Base-by-base conservation (phyloP, 64 coral and sea anemone species). In the Montipora foliosa region DNA sequence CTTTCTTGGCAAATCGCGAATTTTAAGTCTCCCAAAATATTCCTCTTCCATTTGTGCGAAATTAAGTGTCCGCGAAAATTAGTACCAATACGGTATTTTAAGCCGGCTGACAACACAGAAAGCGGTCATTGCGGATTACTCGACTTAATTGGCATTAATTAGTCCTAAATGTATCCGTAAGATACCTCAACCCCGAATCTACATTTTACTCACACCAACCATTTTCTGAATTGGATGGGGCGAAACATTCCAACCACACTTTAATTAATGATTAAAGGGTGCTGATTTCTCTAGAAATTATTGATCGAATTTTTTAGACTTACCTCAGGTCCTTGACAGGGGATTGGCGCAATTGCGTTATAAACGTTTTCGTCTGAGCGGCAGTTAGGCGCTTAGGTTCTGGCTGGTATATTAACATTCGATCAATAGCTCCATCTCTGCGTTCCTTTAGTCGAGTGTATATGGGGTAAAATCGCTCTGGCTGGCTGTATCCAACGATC, bases 401-500 rank as follows among this genome's bases (percentile, higher is more conserved):
- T 12, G 80, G 80, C 44, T 64, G 80, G 49, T 62, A 83, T 58
- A 64, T 66, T 12, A 83, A 50, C 64, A 87, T 47, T 44, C 66
- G 15, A 64, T 87, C 64, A 69, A 87, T 62, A 50, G 83, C 83
- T 19, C 83, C 83, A 29, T 74, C 83, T 73, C 69, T 50, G 44
- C 83, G 19, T 48, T 87, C 67, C 67, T 71, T 87, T 48, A 87
- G 60, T 15, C 16, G 69, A 44, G 44, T 48, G 67, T 87, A 87
- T 3, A 72, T 20, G 13, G 83, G 83, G 15, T 49, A 87, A 50
- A 87, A 72, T 70, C 83, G 44, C 14, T 87, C 64, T 8, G 83
- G 67, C 69, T 87, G 83, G 66, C 44, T 72, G 83, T 87, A 87
- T 19, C 83, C 64, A 44, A 87, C 44, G 67, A 72, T 71, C 2